Percentiles rank a stretch among this genome's conserved stretches.
Conservation (phyloP, 2,113 vertebrate genomes). For the Leptocoma aspasia region DNA sequence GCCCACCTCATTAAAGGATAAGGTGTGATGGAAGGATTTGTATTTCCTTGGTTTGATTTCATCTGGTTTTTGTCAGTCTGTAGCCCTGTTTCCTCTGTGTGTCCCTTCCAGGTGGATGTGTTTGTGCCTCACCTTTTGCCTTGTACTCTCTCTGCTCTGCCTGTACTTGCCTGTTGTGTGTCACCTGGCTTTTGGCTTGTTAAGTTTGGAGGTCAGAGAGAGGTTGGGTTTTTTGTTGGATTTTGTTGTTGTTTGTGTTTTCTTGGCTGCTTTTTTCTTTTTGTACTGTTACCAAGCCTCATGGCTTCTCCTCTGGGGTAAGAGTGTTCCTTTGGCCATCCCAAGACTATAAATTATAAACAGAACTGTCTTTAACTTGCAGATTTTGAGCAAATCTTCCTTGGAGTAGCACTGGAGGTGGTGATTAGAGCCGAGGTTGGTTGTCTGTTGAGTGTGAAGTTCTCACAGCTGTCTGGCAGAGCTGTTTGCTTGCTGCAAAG, state of each 20-base stretch:
- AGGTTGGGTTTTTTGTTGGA: not conserved
- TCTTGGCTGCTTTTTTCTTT: not conserved
- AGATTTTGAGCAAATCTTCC: conserved; percentile 17
- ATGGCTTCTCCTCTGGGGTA: not conserved
- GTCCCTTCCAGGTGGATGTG: not conserved
- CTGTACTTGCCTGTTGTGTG: not conserved
- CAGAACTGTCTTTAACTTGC: not conserved
- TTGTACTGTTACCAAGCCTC: not conserved
- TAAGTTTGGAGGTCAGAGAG: not conserved
- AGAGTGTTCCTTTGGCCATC: not conserved
- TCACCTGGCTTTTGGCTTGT: not conserved
- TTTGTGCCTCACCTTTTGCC: not conserved
- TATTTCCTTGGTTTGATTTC: not conserved
- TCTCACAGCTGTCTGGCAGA: conserved; percentile 57
- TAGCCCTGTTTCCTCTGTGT: not conserved
- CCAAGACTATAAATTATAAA: not conserved
- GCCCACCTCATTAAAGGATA: not conserved
- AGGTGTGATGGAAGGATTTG: not conserved
- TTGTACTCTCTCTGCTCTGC: not conserved
- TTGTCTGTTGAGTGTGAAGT: conserved; percentile 36
- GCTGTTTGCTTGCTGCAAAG: not conserved
- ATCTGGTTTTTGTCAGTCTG: not conserved
- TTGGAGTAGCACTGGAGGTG: not conserved
- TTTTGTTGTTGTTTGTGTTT: not conserved
- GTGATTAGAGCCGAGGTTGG: not conserved